Conservation (phyloP, 2,113 vertebrate genomes). For the Hassar affinis region DNA sequence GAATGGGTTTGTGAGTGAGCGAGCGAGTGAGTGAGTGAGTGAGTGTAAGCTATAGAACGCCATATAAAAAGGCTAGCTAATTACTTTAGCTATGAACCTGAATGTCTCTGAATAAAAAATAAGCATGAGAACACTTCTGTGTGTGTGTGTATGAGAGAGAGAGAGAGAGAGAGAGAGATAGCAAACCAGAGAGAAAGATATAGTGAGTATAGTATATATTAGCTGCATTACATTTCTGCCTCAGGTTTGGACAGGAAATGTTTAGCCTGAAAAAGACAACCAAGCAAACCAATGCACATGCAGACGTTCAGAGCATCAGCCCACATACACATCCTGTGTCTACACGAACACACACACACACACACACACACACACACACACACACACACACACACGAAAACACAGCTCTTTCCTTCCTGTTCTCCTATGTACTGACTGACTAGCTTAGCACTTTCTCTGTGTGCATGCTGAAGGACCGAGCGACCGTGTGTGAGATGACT, state of each 20-base stretch:
- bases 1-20: too few species aligned
- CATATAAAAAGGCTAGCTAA: not conserved
- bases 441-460: too few species aligned
- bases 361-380: slow-evolving; percentile 12
- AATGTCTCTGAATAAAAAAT: not conserved
- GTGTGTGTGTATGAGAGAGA: not conserved
- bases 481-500: not conserved
- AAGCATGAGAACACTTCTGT: slow-evolving; percentile 21
- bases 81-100: not conserved
- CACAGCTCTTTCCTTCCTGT: slow-evolving; percentile 27
- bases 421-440: not conserved
- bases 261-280: not conserved
- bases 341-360: slow-evolving; percentile 9
- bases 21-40: too few species aligned
- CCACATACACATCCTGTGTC: slow-evolving; percentile 67
- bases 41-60: not conserved
- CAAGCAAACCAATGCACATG: not conserved
- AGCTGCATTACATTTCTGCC: not conserved
- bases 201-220: not conserved
- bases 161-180: not conserved
- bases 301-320: slow-evolving; percentile 3
- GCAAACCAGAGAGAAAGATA: not conserved
- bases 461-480: not conserved
- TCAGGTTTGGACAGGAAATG: not conserved
- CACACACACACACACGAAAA: slow-evolving; percentile 19